Base-by-base conservation (phyloP, 1,140 invertebrate genomes). In the Anagrus nilaparvatae region DNA sequence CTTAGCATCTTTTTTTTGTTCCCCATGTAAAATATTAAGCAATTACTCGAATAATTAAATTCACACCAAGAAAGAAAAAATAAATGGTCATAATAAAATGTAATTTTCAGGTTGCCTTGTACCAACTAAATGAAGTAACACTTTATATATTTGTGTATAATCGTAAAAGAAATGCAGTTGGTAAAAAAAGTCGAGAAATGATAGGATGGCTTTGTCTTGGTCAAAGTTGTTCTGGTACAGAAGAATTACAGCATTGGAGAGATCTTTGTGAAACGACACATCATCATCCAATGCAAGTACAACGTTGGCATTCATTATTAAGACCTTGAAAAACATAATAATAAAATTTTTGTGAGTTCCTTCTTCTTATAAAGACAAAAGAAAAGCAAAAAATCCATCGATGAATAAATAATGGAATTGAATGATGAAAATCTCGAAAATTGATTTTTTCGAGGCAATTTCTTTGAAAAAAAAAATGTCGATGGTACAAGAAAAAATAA, bases 141-240 rank as follows among this genome's bases (percentile, higher is more conserved):
- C 70, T 97, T 35, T 91, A 94, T 77, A 77, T 94, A 31, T 90
- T 89, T 1, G 87, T 95, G 12, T 95, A 94, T 71, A 89, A 90
- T 63, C 79, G 83, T 43, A 81, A 87, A 43, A 81, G 87, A 52
- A 77, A 80, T 44, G 59, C 58, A 10, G 90, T 95, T 71, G 95
- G 94, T 52, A 82, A 88, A 45, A 94, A 94, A 55, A 58, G 61
- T 4, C 56, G 63, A 5, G 90, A 96, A 63, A 89, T 95, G 83
- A 87, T 95, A 44, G 92, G 92, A 32, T 95, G 91, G 91, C 90
- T 95, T 67, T 87, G 87, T 43, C 62, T 95, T 33, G 92, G 92
- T 9, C 70, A 88, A 55, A 93, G 87, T 63, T 87, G 87, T 47
- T 92, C 88, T 17, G 89, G 90, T 13, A 82, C 88, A 32, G 91